A percentile compares a stretch with the other conserved stretches of the same genome.
These are phyloP conservation scores for Nasonia longicornis DNA, from an alignment of 1,140 invertebrate genomes.

Conservation along the genomic window DNA sequence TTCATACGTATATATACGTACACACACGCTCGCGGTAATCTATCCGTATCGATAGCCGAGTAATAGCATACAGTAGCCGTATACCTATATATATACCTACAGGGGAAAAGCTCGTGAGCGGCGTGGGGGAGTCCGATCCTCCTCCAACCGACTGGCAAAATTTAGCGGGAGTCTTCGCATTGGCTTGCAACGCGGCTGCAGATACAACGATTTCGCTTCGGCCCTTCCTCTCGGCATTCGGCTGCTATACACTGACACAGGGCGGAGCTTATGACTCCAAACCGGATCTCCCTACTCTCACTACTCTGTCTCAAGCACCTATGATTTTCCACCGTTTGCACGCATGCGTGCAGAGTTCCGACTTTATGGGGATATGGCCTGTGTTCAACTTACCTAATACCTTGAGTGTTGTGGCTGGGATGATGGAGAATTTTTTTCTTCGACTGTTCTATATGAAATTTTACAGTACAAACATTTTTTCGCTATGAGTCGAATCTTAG, in stretches of 20 bases:
- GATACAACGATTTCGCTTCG: conserved; percentile 19
- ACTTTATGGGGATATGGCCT: neutral
- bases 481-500: too few relatives aligned
- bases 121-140: neutral
- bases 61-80: neutral
- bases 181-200: neutral
- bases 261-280: conserved; percentile 24
- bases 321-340: conserved; percentile 31
- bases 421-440: neutral
- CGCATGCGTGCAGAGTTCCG: conserved; percentile 7
- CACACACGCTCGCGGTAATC: neutral
- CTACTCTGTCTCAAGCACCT: neutral
- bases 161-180: conserved; percentile 29
- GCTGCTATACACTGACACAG: neutral
- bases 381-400: neutral
- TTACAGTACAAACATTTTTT: too few relatives aligned
- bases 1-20: neutral
- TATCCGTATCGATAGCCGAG: conserved; percentile 4
- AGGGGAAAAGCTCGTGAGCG: conserved; percentile 2
- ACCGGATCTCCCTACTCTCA: neutral
- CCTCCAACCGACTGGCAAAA: neutral
- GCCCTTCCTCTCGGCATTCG: conserved; percentile 31
- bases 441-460: too few relatives aligned
- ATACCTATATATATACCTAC: neutral
- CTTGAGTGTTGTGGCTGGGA: neutral